Conservation (phyloP, 2,888 invertebrate genomes). For the Eristalis tenax region DNA sequence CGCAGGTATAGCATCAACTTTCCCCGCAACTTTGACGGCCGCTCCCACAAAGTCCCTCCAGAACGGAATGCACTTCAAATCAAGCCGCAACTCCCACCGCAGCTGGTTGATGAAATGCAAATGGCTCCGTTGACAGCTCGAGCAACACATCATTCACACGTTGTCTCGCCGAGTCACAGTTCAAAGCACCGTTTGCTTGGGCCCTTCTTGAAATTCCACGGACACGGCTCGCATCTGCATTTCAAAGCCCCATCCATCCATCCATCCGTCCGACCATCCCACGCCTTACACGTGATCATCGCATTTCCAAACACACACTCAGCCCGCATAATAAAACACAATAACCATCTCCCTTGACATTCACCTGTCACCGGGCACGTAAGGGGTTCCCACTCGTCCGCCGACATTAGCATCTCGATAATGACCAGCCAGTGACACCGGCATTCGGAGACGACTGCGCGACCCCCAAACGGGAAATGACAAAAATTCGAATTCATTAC, state of each 20-base stretch:
- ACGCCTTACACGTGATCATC: neutral
- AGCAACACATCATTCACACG: neutral
- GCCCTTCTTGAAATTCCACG: neutral
- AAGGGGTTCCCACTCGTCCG: conserved; percentile 27
- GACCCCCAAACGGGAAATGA: conserved; percentile 46
- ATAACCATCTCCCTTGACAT: conserved; percentile 2
- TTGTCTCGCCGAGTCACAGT: neutral
- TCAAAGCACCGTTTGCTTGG: neutral
- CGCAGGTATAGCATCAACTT: neutral
- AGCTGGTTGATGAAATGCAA: neutral
- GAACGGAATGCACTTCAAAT: neutral
- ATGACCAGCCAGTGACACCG: conserved; percentile 41
- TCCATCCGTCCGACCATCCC: neutral
- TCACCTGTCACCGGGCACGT: conserved; percentile 2
- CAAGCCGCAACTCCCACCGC: neutral
- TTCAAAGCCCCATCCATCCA: neutral
- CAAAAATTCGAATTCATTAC: conserved; percentile 58
- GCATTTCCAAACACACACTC: neutral
- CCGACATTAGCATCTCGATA: conserved; percentile 40
- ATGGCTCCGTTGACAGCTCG: neutral
- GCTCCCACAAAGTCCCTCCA: neutral
- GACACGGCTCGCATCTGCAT: neutral
- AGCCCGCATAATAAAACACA: neutral
- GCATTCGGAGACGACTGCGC: conserved; percentile 12
- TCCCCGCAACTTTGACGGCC: neutral